phyloP scores from a whole-genome alignment of 2,113 vertebrate species.

The Gulo gulo region DNA sequence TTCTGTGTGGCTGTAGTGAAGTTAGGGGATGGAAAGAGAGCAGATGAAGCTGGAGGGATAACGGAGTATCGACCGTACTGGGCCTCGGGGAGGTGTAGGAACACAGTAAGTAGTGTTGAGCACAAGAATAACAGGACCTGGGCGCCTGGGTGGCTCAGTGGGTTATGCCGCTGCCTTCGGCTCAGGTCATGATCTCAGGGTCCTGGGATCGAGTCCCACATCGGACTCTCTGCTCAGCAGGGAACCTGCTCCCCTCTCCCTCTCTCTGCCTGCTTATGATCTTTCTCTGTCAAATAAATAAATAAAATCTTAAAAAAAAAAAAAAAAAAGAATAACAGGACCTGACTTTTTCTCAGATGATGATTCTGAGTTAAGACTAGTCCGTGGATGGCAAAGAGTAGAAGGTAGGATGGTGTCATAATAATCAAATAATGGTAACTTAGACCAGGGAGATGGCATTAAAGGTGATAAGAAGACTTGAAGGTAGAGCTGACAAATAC shows the following conservation, averaged over 20 bases:
- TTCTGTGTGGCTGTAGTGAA: not conserved
- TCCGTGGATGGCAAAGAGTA: not conserved
- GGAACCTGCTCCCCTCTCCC: no score
- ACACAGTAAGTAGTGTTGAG: not conserved
- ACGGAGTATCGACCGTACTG: no score
- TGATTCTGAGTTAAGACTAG: not conserved
- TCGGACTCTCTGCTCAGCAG: no score
- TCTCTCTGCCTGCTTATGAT: no score
- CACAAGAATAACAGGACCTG: not conserved
- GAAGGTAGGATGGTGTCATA: not conserved
- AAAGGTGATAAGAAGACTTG: not conserved
- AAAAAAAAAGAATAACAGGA: no score
- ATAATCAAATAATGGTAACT: not conserved
- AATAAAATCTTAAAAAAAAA: no score
- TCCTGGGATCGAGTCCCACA: no score
- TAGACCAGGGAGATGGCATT: not conserved
- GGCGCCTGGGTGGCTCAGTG: no score
- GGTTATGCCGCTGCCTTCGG: no score
- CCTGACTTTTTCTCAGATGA: not conserved
- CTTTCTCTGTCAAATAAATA: no score
- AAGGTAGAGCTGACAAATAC: not conserved
- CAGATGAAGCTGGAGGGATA: not conserved
- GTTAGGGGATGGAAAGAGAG: not conserved
- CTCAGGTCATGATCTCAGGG: no score
- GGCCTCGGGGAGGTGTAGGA: not conserved